These are phyloP conservation scores for Parnassius orleans DNA, from an alignment of 2,888 invertebrate genomes.

Conservation along the genomic window DNA sequence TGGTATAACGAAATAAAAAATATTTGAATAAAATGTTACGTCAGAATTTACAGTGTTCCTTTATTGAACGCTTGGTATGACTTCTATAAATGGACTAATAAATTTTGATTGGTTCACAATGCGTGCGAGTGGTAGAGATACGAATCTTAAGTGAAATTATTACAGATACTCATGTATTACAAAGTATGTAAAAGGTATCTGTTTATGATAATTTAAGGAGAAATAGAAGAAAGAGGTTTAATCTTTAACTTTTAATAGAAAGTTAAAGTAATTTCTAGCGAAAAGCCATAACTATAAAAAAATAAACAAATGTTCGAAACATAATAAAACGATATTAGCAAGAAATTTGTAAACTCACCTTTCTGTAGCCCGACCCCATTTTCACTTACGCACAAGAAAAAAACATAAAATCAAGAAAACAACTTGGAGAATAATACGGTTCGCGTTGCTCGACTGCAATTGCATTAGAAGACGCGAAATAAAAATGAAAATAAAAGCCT, in stretches of 20 bases:
- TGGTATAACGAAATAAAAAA: not conserved
- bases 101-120: conserved; percentile 73
- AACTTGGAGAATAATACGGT: conserved; percentile 61
- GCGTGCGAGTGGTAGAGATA: conserved; percentile 50
- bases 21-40: conserved; percentile 18
- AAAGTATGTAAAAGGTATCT: not conserved
- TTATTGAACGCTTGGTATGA: conserved; percentile 59
- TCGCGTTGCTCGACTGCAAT: conserved; percentile 73
- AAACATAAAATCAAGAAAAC: conserved; percentile 54
- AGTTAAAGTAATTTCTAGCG: not conserved
- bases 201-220: not conserved
- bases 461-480: conserved; percentile 73
- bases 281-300: conserved; percentile 4
- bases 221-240: not conserved
- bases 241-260: not conserved
- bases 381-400: conserved; percentile 68
- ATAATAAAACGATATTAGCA: conserved; percentile 26
- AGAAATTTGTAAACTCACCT: conserved; percentile 54
- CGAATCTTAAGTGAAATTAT: conserved; percentile 32
- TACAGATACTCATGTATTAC: conserved; percentile 27
- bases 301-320: conserved; percentile 1
- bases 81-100: conserved; percentile 70
- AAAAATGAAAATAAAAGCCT: conserved; percentile 69
- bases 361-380: conserved; percentile 51
- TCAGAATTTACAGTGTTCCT: conserved; percentile 37